Percentiles rank a stretch among this genome's conserved stretches.
Conservation (phyloP, 1,140 invertebrate genomes). For the Aphidius ervi region DNA sequence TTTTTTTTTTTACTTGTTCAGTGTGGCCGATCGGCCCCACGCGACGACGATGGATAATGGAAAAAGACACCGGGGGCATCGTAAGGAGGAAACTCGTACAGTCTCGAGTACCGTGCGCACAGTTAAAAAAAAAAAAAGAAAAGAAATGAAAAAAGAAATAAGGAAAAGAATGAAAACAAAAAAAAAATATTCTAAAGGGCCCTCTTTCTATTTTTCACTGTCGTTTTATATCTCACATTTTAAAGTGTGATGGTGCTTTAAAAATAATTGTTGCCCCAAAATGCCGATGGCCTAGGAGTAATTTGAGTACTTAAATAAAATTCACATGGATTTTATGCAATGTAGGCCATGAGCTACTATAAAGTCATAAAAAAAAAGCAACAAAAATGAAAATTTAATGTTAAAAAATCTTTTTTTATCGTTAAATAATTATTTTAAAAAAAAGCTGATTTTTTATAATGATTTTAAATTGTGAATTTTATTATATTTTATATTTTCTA, state of each 20-base stretch:
- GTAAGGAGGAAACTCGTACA: slow-evolving; percentile 17
- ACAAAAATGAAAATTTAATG: too few relatives aligned
- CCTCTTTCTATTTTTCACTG: slow-evolving; percentile 3
- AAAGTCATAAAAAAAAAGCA: too few relatives aligned
- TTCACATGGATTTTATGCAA: not conserved
- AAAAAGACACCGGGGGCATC: slow-evolving; percentile 22
- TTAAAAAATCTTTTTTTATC: too few relatives aligned
- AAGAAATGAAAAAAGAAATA: too few relatives aligned
- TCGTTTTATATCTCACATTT: too few relatives aligned
- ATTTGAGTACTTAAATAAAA: slow-evolving; percentile 34
- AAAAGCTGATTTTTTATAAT: too few relatives aligned
- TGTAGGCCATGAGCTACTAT: too few relatives aligned
- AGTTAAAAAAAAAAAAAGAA: slow-evolving; percentile 21
- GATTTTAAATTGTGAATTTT: too few relatives aligned
- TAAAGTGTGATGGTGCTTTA: slow-evolving; percentile 21
- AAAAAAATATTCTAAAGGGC: not conserved
- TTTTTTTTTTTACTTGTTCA: not conserved
- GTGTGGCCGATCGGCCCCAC: slow-evolving; percentile 15
- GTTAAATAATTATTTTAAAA: too few relatives aligned
- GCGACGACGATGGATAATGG: slow-evolving; percentile 24
- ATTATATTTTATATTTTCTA: too few relatives aligned
- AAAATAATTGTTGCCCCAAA: slow-evolving; percentile 34
- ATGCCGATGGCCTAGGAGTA: slow-evolving; percentile 29
- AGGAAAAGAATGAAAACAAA: too few relatives aligned
- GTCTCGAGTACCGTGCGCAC: slow-evolving; percentile 12